Percentiles rank a stretch among this genome's conserved stretches.
Evolutionary conservation across 2,888 invertebrate species (phyloP).

Genomic region (Drosophila quinaria): DNA sequence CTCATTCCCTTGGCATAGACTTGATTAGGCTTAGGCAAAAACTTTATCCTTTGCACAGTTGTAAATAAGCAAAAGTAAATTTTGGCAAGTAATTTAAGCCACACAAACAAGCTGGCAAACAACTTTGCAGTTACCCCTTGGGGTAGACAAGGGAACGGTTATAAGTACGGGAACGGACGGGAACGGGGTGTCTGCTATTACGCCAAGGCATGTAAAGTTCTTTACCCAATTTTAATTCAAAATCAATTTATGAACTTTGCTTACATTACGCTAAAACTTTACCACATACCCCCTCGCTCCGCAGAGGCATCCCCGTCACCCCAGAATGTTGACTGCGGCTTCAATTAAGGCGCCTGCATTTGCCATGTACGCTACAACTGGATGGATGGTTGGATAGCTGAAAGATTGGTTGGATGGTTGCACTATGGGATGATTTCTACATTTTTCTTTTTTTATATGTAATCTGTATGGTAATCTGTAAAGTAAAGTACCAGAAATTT

Average conservation of each 20-base stretch:
- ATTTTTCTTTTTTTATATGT: too few relatives aligned
- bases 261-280: slow-evolving; percentile 80
- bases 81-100: slow-evolving; percentile 82
- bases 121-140: slow-evolving; percentile 58
- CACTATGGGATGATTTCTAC: background rate
- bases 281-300: slow-evolving; percentile 9
- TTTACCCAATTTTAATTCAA: slow-evolving; percentile 81
- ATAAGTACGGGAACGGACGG: background rate
- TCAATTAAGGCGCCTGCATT: slow-evolving; percentile 71
- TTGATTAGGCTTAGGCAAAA: slow-evolving; percentile 84
- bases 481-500: background rate
- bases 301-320: background rate
- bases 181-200: slow-evolving; percentile 43
- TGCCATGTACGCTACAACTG: slow-evolving; percentile 23
- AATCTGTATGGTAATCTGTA: background rate
- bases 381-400: slow-evolving; percentile 6
- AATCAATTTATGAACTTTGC: slow-evolving; percentile 81
- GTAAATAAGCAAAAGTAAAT: slow-evolving; percentile 83
- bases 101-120: slow-evolving; percentile 82
- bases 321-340: slow-evolving; percentile 33
- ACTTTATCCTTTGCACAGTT: slow-evolving; percentile 84
- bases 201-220: slow-evolving; percentile 70
- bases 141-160: slow-evolving; percentile 10
- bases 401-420: slow-evolving; percentile 9
- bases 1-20: slow-evolving; percentile 61